Evolutionary conservation across 1,140 invertebrate species (phyloP).

Genomic region (Marisa cornuarietis): DNA sequence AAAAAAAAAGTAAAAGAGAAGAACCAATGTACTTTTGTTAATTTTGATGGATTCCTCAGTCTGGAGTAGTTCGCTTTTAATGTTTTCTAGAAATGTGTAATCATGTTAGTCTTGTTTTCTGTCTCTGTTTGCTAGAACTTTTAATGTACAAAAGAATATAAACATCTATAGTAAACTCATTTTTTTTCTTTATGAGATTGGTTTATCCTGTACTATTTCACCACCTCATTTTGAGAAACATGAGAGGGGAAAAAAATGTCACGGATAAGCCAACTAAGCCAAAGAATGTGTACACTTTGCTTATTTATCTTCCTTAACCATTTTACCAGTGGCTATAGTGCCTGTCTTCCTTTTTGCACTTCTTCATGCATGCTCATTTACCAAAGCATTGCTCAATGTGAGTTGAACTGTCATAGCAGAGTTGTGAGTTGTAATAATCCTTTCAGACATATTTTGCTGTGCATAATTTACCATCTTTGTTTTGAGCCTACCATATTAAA

Average conservation of each 20-base stretch:
- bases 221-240: too few species aligned
- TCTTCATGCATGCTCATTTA: slow-evolving; percentile 90
- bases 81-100: neutral
- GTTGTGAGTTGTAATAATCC: slow-evolving; percentile 12
- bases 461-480: neutral
- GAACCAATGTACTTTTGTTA: neutral
- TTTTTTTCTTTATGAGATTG: too few species aligned
- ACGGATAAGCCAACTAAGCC: too few species aligned
- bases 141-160: too few species aligned
- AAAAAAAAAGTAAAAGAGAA: neutral
- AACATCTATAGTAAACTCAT: too few species aligned
- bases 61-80: neutral
- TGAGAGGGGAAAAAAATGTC: too few species aligned
- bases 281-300: neutral
- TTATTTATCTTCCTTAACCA: slow-evolving; percentile 41
- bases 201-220: too few species aligned
- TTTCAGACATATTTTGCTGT: neutral
- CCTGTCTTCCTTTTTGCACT: slow-evolving; percentile 90
- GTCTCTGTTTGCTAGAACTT: too few species aligned
- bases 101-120: neutral
- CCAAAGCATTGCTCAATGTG: slow-evolving; percentile 87
- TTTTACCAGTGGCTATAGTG: slow-evolving; percentile 80
- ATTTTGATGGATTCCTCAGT: neutral
- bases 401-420: slow-evolving; percentile 66
- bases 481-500: neutral